phyloP scores from a whole-genome alignment of 2,888 invertebrate species.

The Metellina segmentata region DNA sequence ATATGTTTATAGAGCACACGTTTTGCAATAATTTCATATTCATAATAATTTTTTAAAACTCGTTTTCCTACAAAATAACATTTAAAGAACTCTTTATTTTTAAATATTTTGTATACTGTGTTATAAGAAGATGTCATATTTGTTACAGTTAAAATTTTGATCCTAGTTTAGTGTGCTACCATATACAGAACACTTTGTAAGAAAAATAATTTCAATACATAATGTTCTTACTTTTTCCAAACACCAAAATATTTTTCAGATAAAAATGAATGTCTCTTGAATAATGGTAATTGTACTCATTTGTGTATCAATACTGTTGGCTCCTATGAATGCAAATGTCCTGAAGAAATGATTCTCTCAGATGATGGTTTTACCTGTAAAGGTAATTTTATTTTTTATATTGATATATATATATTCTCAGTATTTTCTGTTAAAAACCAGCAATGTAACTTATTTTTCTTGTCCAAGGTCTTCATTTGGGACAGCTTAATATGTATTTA shows the following conservation, averaged over 20 bases:
- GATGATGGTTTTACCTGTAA: conserved; percentile 42
- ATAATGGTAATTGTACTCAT: conserved; percentile 65
- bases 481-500: not conserved
- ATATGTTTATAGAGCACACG: not conserved
- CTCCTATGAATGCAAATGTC: conserved; percentile 56
- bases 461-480: not conserved
- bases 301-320: conserved; percentile 49
- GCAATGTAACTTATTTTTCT: not conserved
- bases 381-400: conserved; percentile 37
- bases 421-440: too few relatives aligned
- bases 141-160: too few relatives aligned
- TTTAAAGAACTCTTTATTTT: too few relatives aligned
- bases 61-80: too few relatives aligned
- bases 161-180: too few relatives aligned
- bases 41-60: too few relatives aligned
- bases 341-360: conserved; percentile 57
- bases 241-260: conserved; percentile 34
- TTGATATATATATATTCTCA: not conserved
- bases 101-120: too few relatives aligned
- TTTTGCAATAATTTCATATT: too few relatives aligned
- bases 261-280: conserved; percentile 57
- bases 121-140: too few relatives aligned
- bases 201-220: too few relatives aligned
- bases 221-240: too few relatives aligned
- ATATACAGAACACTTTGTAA: too few relatives aligned